These are phyloP conservation scores for Lophotriccus pileatus DNA, from an alignment of 2,797 vertebrate genomes.

Conservation along the genomic window DNA sequence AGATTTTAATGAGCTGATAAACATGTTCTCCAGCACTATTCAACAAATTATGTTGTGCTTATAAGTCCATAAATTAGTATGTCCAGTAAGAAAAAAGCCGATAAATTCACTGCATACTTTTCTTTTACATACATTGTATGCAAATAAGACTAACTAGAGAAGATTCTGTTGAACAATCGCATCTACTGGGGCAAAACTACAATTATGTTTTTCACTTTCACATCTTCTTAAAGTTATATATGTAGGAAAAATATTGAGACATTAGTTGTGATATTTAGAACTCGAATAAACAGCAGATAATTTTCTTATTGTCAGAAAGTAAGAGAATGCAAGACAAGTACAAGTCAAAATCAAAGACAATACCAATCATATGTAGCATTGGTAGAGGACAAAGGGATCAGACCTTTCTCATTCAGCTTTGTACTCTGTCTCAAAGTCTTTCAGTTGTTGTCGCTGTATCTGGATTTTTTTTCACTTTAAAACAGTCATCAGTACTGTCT, in stretches of 20 bases:
- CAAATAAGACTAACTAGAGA: not conserved
- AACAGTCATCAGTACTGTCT: not conserved
- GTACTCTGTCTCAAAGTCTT: not conserved
- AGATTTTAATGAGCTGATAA: constrained; percentile 5
- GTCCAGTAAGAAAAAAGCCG: not conserved
- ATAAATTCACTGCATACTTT: not conserved
- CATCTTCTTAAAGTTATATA: not conserved
- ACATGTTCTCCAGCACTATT: not conserved
- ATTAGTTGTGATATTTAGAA: not conserved
- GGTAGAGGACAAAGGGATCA: not conserved
- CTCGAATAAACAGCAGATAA: not conserved
- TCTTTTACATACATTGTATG: not conserved
- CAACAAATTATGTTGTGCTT: not conserved
- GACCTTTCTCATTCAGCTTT: not conserved
- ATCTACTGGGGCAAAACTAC: not conserved
- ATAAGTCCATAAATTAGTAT: not conserved
- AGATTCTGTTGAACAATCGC: not conserved
- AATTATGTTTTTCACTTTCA: not conserved
- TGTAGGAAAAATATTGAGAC: not conserved
- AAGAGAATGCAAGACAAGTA: not conserved
- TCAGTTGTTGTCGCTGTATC: not conserved
- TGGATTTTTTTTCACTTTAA: not conserved
- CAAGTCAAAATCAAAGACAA: not conserved
- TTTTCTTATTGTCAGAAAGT: not conserved
- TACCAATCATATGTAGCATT: not conserved